Evolutionary conservation across 2,113 vertebrate species (phyloP).

Genomic region (Zosterops lateralis): DNA sequence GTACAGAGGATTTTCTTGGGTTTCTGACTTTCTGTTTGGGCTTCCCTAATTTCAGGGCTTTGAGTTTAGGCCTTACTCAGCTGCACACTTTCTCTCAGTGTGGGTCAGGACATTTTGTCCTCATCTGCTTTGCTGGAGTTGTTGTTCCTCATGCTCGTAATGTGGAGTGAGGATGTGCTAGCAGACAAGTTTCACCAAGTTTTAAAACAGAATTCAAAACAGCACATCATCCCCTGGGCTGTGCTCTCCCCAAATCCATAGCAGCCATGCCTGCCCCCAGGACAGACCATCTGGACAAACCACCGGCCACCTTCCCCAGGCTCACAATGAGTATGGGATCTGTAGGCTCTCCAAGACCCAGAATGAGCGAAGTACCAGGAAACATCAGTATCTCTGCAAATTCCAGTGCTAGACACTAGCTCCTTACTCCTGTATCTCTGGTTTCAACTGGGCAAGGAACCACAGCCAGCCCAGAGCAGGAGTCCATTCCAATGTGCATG

Average conservation of each 20-base stretch:
- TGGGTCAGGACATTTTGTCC: background rate
- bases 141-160: background rate
- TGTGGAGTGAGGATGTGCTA: background rate
- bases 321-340: accelerated
- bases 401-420: background rate
- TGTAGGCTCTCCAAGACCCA: background rate
- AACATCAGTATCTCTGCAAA: background rate
- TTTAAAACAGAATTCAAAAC: background rate
- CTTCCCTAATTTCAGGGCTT: background rate
- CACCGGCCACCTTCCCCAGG: background rate
- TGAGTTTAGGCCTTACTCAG: background rate
- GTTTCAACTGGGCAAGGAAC: background rate
- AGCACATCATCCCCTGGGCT: background rate
- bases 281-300: background rate
- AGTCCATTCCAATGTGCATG: accelerated
- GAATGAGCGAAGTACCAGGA: background rate
- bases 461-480: background rate
- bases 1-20: background rate
- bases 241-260: accelerated
- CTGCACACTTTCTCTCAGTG: background rate
- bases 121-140: background rate
- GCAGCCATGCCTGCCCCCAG: accelerated
- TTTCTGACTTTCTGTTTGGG: background rate
- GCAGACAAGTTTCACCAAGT: background rate
- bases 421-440: background rate